These are phyloP conservation scores for Thunnus albacares DNA, from an alignment of 2,797 vertebrate species.

Conservation along the genomic window DNA sequence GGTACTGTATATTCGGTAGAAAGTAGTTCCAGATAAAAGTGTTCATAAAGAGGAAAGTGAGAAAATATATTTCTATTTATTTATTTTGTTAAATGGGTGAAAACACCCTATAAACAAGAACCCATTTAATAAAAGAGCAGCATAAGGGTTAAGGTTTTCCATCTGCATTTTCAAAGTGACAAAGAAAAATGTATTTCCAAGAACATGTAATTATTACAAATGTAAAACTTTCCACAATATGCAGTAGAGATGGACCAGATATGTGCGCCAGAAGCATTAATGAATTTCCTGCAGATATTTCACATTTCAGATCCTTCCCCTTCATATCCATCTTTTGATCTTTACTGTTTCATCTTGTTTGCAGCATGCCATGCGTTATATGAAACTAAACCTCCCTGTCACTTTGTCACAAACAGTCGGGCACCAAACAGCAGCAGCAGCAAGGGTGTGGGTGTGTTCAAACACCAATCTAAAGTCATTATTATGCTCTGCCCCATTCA, in stretches of 20 bases:
- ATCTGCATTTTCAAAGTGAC: too few species aligned
- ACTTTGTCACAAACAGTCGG: background rate
- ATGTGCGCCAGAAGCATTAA: conserved; percentile 15
- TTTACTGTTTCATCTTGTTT: conserved; percentile 37
- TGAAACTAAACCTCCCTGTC: conserved; percentile 9
- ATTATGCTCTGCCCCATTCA: conserved; percentile 28
- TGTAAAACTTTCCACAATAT: too few species aligned
- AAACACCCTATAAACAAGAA: background rate
- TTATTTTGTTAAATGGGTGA: too few species aligned
- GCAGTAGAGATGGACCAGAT: background rate
- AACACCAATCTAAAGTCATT: background rate
- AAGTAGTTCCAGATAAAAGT: too few species aligned
- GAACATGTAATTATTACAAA: too few species aligned
- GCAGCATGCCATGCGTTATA: background rate
- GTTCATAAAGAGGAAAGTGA: background rate
- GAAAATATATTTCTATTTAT: too few species aligned
- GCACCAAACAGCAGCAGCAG: conserved; percentile 7
- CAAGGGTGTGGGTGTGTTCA: background rate
- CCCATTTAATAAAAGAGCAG: too few species aligned
- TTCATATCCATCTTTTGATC: conserved; percentile 44
- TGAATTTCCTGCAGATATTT: conserved; percentile 19
- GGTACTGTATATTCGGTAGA: too few species aligned
- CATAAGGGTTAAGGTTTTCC: too few species aligned
- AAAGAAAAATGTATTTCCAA: too few species aligned
- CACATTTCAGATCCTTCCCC: conserved; percentile 6